Conservation (phyloP, 2,888 invertebrate genomes). For the Agrochola lota region DNA sequence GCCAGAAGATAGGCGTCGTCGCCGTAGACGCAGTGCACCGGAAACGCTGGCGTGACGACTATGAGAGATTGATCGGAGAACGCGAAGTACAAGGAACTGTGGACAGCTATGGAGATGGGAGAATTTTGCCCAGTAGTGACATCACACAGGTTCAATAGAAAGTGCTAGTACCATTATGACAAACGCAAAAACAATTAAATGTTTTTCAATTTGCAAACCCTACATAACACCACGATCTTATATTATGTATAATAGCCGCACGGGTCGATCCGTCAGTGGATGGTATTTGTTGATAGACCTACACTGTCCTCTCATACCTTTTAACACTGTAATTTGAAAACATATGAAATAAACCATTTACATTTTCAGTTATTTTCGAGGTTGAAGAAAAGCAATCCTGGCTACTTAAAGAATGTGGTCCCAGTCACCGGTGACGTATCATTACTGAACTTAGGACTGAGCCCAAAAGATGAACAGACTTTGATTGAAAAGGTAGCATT, state of each 20-base stretch:
- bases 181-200: background rate
- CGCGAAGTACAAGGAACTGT: background rate
- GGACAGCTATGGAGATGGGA: background rate
- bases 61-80: background rate
- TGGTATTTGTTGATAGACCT: too few species aligned
- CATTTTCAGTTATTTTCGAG: slow-evolving; percentile 92
- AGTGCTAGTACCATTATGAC: background rate
- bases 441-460: slow-evolving; percentile 93
- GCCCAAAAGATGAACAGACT: slow-evolving; percentile 88
- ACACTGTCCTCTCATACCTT: too few species aligned
- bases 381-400: slow-evolving; percentile 91
- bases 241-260: too few species aligned
- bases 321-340: too few species aligned
- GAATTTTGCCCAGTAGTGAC: background rate
- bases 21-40: background rate
- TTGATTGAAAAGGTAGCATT: slow-evolving; percentile 66
- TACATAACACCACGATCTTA: too few species aligned
- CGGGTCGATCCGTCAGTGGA: too few species aligned
- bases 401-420: slow-evolving; percentile 92
- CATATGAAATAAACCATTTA: too few species aligned
- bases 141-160: background rate
- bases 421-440: slow-evolving; percentile 95
- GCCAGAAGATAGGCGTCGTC: background rate
- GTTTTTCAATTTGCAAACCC: too few species aligned
- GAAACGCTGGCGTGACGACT: background rate